These are phyloP conservation scores for Sinocyclocheilus grahami DNA, from an alignment of 2,113 vertebrate species.

Conservation along the genomic window DNA sequence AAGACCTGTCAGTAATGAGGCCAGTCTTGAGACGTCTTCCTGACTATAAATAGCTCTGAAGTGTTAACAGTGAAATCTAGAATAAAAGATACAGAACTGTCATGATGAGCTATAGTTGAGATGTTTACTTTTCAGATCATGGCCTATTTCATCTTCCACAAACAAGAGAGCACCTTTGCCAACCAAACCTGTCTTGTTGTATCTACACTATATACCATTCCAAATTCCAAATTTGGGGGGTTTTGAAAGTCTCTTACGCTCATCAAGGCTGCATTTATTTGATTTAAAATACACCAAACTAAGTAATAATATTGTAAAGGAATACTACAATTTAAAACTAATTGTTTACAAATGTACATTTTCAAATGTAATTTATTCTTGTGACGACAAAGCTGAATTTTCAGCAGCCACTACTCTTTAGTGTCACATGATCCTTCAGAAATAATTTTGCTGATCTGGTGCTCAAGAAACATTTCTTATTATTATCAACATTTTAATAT, in stretches of 20 bases:
- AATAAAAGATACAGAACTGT: background rate
- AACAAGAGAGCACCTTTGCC: background rate
- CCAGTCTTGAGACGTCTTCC: background rate
- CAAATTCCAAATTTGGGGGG: no score
- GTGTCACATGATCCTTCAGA: background rate
- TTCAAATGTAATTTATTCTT: background rate
- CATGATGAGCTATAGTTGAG: background rate
- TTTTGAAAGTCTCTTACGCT: no score
- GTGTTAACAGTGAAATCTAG: background rate
- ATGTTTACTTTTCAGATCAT: background rate
- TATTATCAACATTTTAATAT: background rate
- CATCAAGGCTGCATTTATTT: no score
- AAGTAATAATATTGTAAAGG: background rate
- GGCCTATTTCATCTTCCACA: background rate
- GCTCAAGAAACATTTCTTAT: background rate
- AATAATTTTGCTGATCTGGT: background rate
- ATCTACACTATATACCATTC: no score
- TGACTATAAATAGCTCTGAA: slow-evolving; percentile 10
- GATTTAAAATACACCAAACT: no score
- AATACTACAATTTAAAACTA: background rate
- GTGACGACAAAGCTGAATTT: background rate
- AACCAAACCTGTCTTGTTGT: background rate
- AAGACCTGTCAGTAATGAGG: background rate
- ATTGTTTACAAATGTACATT: background rate
- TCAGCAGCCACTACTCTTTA: background rate